Base-by-base conservation (phyloP, 2,888 invertebrate species). In the Pantelozetes paolii region DNA sequence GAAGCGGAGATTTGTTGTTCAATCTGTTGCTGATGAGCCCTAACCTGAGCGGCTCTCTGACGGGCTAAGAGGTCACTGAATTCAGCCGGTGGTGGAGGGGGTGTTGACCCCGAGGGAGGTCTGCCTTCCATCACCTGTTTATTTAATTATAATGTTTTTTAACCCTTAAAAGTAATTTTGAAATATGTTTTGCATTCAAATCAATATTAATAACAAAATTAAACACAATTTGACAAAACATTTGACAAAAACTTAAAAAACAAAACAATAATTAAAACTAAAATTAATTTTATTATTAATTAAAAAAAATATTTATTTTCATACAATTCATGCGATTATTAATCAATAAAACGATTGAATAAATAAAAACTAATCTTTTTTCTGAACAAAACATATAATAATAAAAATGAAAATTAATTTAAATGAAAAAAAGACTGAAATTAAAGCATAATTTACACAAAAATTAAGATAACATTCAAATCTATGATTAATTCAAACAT, bases 21-120 rank as follows among this genome's bases (percentile, higher is more conserved):
- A 15, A 62, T 62, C n/a, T 62, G 62, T 30, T 62, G 62, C 32
- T 62, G 62, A n/a, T 62, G 62, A 30, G 30, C 28, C 15, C 32
- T 62, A 3, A 62, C 18, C 9, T 62, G 62, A 5, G 30, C 30
- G 2, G 30, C 30, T 18, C 32, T 62, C 15, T 62, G 62, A 32
- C 32, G 30, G 23, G 32, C 32, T 18, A 62, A 74, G 78, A 86
- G 86, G 84, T 93, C 93, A 83, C 90, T 91, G 84, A 94, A 94
- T 83, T 94, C 93, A 50, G 93, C 93, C 48, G 93, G 94, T 50
- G 93, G 93, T 50, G 57, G 50, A 50, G 93, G 93, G 48, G 93
- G 94, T 50, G 93, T 93, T 50, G 57, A 54, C 18, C 70, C 23
- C 2, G 57, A 2, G 26, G 20, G 23, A 2, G 2, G 26, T 28